Evolutionary conservation across 92 coral and sea anemone genomes (phyloP).

Genomic region (Palythoa caribaeorum): DNA sequence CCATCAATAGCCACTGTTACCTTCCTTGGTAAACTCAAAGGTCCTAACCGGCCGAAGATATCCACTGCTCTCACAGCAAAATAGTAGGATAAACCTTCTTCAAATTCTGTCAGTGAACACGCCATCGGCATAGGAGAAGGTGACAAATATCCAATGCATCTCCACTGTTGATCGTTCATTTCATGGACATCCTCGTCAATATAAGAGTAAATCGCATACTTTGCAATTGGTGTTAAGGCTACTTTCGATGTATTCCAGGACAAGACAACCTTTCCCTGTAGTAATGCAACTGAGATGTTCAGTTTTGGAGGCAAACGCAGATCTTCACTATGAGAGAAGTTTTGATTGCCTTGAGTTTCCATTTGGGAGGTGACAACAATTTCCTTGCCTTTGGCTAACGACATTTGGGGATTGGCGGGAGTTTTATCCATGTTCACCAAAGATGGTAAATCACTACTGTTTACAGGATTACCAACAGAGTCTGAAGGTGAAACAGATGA

Average conservation of each 20-base stretch:
- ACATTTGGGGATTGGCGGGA: neutral
- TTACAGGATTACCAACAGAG: neutral
- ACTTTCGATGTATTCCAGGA: neutral
- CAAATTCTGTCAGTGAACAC: constrained; percentile 18
- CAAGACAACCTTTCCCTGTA: constrained; percentile 12
- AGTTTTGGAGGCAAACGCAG: neutral
- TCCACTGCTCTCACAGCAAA: constrained; percentile 35
- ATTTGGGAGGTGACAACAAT: neutral
- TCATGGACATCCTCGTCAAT: neutral
- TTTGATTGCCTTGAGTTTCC: neutral
- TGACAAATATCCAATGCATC: neutral
- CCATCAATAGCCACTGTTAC: neutral
- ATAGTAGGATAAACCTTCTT: constrained; percentile 6
- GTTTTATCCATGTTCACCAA: neutral
- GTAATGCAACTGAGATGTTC: neutral
- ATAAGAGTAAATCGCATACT: neutral
- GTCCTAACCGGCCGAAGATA: constrained; percentile 27
- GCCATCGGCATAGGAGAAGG: constrained; percentile 19
- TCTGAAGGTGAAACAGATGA: neutral
- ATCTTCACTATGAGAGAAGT: neutral
- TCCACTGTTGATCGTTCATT: neutral
- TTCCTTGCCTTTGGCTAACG: neutral
- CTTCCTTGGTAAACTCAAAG: neutral
- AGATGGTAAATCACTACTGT: neutral
- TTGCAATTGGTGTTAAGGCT: constrained; percentile 1